A percentile compares a stretch with the other conserved stretches of the same genome.
phyloP scores from a whole-genome alignment of 2,888 invertebrate genomes.

The Acrobasis suavella region DNA sequence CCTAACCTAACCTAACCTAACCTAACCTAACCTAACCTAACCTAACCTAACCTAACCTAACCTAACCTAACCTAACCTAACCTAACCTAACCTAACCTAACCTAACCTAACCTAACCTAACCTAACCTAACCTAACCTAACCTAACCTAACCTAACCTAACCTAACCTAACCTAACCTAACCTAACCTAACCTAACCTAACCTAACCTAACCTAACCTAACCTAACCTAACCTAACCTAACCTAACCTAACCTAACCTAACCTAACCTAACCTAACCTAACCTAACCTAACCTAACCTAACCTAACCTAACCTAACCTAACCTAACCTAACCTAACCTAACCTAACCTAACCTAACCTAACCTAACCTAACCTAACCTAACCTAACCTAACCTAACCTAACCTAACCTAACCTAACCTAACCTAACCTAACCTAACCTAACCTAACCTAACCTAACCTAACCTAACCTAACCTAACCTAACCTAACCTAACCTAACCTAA shows the following conservation, averaged over 20 bases:
- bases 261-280: conserved; percentile 30
- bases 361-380: conserved; percentile 31
- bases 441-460: conserved; percentile 24
- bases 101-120: conserved; percentile 28
- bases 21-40: too few species aligned
- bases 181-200: conserved; percentile 28
- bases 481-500: conserved; percentile 29
- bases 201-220: conserved; percentile 30
- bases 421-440: conserved; percentile 29
- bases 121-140: conserved; percentile 26
- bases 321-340: conserved; percentile 28
- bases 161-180: conserved; percentile 26
- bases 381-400: too few species aligned
- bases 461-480: conserved; percentile 31
- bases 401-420: too few species aligned
- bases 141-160: conserved; percentile 30
- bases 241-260: conserved; percentile 31
- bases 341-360: conserved; percentile 23
- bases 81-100: too few species aligned
- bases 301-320: conserved; percentile 30
- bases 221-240: conserved; percentile 24
- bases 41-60: too few species aligned
- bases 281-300: conserved; percentile 25
- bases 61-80: too few species aligned
- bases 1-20: too few species aligned